These are phyloP conservation scores for Thecocarcelia acutangulata DNA, from an alignment of 2,888 invertebrate genomes.

Conservation along the genomic window DNA sequence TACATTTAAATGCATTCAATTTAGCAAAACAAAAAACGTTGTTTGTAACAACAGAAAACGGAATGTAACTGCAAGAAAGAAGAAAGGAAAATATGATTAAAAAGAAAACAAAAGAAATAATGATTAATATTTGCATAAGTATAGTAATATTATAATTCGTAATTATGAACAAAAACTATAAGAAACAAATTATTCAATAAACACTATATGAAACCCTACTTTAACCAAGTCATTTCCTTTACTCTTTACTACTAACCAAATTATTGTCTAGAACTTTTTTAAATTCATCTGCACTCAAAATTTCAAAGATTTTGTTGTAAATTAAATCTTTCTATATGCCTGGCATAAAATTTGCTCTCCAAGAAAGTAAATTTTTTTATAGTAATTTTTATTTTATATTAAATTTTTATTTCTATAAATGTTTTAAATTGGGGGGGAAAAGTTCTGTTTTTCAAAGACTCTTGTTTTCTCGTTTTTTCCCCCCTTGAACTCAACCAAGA, in stretches of 20 bases:
- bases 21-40: slow-evolving; percentile 19
- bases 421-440: too few species aligned
- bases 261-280: slow-evolving; percentile 31
- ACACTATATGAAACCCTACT: slow-evolving; percentile 22
- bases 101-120: slow-evolving; percentile 64
- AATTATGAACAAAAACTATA: slow-evolving; percentile 70
- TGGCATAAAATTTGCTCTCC: slow-evolving; percentile 35
- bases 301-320: slow-evolving; percentile 5
- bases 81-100: slow-evolving; percentile 56
- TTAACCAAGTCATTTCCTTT: slow-evolving; percentile 32
- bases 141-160: slow-evolving; percentile 72
- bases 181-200: slow-evolving; percentile 55
- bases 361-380: slow-evolving; percentile 15
- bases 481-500: too few species aligned
- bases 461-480: too few species aligned
- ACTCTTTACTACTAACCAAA: slow-evolving; percentile 12
- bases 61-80: slow-evolving; percentile 62
- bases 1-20: slow-evolving; percentile 49
- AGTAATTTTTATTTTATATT: neutral
- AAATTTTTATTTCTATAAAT: neutral
- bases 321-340: slow-evolving; percentile 9
- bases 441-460: too few species aligned
- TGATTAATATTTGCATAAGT: slow-evolving; percentile 66
- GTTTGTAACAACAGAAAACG: slow-evolving; percentile 28
- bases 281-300: slow-evolving; percentile 1